Conservation (phyloP, 2,888 invertebrate genomes). For the Papilio elwesi region DNA sequence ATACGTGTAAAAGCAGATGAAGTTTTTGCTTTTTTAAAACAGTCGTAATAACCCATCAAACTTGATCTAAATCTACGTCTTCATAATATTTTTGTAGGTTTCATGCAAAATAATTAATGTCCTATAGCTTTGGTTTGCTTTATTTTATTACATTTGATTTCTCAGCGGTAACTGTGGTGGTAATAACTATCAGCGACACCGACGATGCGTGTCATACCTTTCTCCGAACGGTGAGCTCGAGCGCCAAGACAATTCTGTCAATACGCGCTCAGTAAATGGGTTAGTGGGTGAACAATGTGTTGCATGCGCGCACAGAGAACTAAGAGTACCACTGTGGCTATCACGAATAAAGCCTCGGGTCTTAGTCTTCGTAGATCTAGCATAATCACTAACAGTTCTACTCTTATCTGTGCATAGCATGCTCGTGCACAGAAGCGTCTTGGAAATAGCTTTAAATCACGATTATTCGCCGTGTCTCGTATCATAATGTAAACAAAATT, state of each 20-base stretch:
- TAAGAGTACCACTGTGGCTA: constrained; percentile 41
- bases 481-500: constrained; percentile 58
- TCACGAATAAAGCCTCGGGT: constrained; percentile 30
- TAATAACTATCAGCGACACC: constrained; percentile 46
- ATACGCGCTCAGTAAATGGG: constrained; percentile 78
- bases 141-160: constrained; percentile 19
- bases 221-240: constrained; percentile 63
- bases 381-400: constrained; percentile 38
- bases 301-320: constrained; percentile 57
- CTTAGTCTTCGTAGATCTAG: constrained; percentile 32
- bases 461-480: constrained; percentile 60
- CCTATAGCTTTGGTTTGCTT: background rate
- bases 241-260: constrained; percentile 81
- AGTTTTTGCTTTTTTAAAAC: background rate
- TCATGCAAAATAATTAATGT: no score
- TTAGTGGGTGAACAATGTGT: constrained; percentile 77
- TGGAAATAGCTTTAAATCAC: constrained; percentile 49
- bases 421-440: constrained; percentile 53
- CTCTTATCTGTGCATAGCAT: constrained; percentile 39
- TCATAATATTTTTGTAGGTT: background rate
- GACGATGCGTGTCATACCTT: constrained; percentile 53
- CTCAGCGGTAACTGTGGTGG: background rate
- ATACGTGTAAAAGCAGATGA: background rate
- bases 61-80: background rate
- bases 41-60: background rate